Evolutionary conservation across 2,113 vertebrate species (phyloP).

Genomic region (Tapirus terrestris): DNA sequence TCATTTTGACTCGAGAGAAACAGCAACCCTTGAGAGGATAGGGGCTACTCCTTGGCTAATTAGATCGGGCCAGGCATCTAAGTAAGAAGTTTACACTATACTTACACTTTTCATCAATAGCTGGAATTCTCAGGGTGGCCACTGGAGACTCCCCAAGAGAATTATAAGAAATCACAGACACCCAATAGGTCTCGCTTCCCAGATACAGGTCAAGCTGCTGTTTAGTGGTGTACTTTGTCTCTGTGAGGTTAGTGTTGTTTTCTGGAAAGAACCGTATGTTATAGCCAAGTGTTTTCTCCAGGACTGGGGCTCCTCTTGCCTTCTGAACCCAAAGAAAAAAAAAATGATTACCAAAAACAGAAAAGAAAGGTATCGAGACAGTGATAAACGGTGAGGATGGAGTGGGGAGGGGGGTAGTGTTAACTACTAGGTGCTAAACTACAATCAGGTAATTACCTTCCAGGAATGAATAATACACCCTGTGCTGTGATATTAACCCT

Average conservation of each 20-base stretch:
- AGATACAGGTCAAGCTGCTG: constrained; percentile 72
- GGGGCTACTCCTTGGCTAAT: not conserved
- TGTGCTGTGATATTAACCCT: not conserved
- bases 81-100: not conserved
- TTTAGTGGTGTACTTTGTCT: constrained; percentile 15
- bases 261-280: constrained; percentile 83
- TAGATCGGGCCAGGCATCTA: not conserved
- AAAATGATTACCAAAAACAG: not conserved
- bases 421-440: not conserved
- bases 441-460: not conserved
- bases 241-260: constrained; percentile 50
- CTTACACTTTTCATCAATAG: constrained; percentile 77
- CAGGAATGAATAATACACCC: not conserved
- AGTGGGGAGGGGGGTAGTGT: no score
- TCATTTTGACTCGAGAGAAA: not conserved
- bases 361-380: not conserved
- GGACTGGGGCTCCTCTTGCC: constrained; percentile 51
- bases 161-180: constrained; percentile 83
- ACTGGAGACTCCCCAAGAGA: constrained; percentile 82
- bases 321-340: constrained; percentile 67
- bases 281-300: constrained; percentile 80
- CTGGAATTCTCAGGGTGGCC: constrained; percentile 85
- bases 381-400: not conserved
- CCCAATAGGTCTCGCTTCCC: constrained; percentile 66
- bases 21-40: not conserved